Evolutionary conservation across 2,888 invertebrate genomes (phyloP).

Genomic region (Hydriomena furcata): DNA sequence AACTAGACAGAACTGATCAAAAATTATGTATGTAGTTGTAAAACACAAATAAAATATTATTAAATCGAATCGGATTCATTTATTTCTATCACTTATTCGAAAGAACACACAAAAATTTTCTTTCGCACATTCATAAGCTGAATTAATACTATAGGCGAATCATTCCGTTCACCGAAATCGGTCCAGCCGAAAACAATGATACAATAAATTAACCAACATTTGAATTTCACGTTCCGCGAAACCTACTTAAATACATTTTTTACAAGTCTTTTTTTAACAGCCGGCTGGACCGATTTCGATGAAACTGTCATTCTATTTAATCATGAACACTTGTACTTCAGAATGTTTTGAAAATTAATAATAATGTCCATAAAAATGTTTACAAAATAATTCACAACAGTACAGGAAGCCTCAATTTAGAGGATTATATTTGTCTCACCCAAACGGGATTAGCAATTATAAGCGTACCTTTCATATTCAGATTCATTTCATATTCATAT

Average conservation of each 20-base stretch:
- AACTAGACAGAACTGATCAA: no score
- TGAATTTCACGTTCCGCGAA: not conserved
- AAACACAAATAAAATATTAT: no score
- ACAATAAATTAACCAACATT: constrained; percentile 3
- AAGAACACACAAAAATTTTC: constrained; percentile 27
- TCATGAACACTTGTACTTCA: constrained; percentile 16
- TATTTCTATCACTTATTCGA: constrained; percentile 25
- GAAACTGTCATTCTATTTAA: not conserved
- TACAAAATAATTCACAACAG: constrained; percentile 16
- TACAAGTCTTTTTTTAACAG: not conserved
- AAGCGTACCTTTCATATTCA: no score
- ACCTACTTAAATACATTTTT: not conserved
- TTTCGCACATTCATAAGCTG: constrained; percentile 20
- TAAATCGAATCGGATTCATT: constrained; percentile 29
- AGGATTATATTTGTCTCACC: constrained; percentile 14
- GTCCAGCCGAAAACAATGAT: not conserved
- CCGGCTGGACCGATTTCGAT: constrained; percentile 12
- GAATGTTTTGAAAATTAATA: constrained; percentile 1
- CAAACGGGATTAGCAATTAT: no score
- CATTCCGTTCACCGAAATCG: constrained; percentile 4
- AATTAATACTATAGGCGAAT: constrained; percentile 4
- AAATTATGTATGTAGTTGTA: no score
- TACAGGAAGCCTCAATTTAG: constrained; percentile 29
- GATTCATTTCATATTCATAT: no score
- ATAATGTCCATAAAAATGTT: not conserved